Evolutionary conservation across 2,888 invertebrate genomes (phyloP).

Genomic region (Neria commutata): DNA sequence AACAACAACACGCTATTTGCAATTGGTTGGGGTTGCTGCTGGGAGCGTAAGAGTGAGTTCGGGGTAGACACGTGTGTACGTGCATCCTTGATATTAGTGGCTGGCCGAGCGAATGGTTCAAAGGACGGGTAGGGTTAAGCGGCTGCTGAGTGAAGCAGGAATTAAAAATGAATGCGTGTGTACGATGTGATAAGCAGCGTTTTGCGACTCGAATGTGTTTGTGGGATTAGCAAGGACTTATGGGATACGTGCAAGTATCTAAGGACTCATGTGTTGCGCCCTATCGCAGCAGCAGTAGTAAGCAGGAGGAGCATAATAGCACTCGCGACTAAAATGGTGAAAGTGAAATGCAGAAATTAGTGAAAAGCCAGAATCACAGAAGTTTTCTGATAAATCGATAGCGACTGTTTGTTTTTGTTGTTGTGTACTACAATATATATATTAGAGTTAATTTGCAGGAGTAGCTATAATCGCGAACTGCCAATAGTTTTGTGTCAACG

Average conservation of each 20-base stretch:
- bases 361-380: neutral
- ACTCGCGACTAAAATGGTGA: neutral
- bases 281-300: neutral
- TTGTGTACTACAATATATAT: no score
- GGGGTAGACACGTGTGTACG: neutral
- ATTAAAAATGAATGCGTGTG: slow-evolving; percentile 50
- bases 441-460: no score
- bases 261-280: no score
- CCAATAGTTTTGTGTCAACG: no score
- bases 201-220: slow-evolving; percentile 10
- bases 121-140: neutral
- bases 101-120: no score
- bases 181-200: slow-evolving; percentile 47
- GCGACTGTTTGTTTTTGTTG: no score
- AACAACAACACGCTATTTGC: no score
- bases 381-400: no score
- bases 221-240: neutral
- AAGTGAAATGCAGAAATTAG: neutral
- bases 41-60: neutral
- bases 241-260: slow-evolving; percentile 4
- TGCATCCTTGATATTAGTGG: no score
- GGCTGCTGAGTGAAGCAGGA: slow-evolving; percentile 21
- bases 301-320: neutral
- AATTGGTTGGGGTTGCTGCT: no score
- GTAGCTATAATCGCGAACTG: no score